A percentile compares a stretch with the other conserved stretches of the same genome.
Evolutionary conservation across 2,797 vertebrate genomes (phyloP).

Genomic region (Argya squamiceps): DNA sequence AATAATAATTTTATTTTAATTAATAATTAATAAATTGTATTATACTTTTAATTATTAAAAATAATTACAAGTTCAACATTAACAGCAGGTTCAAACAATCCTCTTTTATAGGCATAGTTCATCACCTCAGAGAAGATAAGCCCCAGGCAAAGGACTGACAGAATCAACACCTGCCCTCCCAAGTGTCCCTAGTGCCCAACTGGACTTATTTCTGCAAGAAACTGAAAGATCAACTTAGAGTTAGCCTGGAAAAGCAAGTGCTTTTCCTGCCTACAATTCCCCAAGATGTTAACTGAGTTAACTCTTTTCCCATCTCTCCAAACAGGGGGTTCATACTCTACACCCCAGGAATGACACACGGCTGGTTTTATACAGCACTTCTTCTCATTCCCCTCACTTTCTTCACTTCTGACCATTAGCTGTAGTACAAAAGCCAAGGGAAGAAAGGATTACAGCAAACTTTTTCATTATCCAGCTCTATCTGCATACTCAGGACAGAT

Average conservation of each 20-base stretch:
- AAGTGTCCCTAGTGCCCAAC: neutral
- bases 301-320: neutral
- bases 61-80: neutral
- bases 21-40: too few relatives aligned
- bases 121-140: neutral
- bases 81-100: neutral
- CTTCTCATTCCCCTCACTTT: neutral
- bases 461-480: neutral
- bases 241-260: neutral
- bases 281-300: neutral
- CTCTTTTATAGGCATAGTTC: neutral
- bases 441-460: neutral
- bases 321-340: neutral
- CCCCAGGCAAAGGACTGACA: neutral
- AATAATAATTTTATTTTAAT: too few relatives aligned
- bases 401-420: neutral
- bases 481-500: neutral
- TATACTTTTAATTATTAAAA: too few relatives aligned
- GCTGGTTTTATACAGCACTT: neutral
- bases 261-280: neutral
- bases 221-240: neutral
- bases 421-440: neutral
- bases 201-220: neutral
- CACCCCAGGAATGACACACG: rapidly evolving
- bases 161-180: neutral